These are phyloP conservation scores for Hanleya hanleyi DNA, from an alignment of 2,888 invertebrate species.

Conservation along the genomic window DNA sequence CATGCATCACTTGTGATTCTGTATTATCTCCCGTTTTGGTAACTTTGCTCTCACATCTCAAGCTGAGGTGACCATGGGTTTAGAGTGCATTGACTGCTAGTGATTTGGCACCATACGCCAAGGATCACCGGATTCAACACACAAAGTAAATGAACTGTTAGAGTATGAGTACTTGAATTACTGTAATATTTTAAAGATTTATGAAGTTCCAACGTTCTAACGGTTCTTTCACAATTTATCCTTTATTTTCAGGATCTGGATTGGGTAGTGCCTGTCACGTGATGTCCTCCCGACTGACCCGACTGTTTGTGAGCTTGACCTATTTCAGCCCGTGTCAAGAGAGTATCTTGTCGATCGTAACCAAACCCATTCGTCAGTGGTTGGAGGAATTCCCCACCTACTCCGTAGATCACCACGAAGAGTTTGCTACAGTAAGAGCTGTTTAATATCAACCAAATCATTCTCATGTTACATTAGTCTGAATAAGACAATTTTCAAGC, in stretches of 20 bases:
- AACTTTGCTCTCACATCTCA: background rate
- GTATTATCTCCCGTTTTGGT: no score
- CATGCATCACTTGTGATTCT: background rate
- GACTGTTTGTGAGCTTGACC: slow-evolving; percentile 64
- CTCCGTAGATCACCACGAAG: slow-evolving; percentile 67
- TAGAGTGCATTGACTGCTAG: no score
- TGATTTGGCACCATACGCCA: no score
- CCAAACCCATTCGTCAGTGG: slow-evolving; percentile 64
- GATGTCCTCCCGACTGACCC: slow-evolving; percentile 62
- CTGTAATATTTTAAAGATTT: background rate
- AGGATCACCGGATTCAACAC: no score
- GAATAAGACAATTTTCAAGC: no score
- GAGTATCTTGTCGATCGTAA: slow-evolving; percentile 58
- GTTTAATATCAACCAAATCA: no score
- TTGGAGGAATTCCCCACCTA: slow-evolving; percentile 72
- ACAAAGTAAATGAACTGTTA: no score
- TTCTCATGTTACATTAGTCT: no score
- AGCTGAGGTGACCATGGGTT: no score
- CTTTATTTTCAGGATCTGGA: slow-evolving; percentile 60
- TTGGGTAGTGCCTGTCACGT: slow-evolving; percentile 59
- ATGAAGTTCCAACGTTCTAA: no score
- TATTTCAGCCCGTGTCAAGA: slow-evolving; percentile 58
- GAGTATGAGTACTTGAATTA: background rate
- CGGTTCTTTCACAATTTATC: no score
- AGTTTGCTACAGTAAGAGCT: slow-evolving; percentile 64